These are phyloP conservation scores for Onychostoma macrolepis DNA, from an alignment of 2,113 vertebrate genomes.

Conservation along the genomic window DNA sequence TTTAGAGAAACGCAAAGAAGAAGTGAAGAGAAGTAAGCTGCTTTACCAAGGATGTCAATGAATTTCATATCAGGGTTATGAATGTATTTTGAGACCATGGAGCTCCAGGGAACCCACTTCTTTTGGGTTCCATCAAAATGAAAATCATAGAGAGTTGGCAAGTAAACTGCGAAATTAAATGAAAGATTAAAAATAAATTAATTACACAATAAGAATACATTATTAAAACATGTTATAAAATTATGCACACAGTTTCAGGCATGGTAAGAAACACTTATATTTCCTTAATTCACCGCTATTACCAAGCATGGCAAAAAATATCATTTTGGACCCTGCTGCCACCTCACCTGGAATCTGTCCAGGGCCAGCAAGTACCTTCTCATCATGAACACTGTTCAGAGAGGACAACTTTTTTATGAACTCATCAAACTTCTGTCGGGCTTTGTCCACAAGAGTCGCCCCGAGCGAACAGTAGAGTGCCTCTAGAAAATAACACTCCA, in stretches of 20 bases:
- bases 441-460: constrained; percentile 80
- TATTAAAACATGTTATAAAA: not conserved
- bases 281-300: not conserved
- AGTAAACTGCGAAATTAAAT: constrained; percentile 76
- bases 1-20: constrained; percentile 15
- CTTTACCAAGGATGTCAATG: constrained; percentile 88
- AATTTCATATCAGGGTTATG: constrained; percentile 83
- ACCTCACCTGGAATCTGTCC: constrained; percentile 88
- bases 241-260: not conserved
- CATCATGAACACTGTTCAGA: constrained; percentile 71
- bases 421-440: constrained; percentile 85
- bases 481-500: constrained; percentile 92
- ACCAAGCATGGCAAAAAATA: not conserved
- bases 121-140: constrained; percentile 83
- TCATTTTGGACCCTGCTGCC: not conserved
- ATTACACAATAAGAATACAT: not conserved
- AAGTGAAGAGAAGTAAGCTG: not conserved
- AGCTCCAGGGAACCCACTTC: constrained; percentile 89
- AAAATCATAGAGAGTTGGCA: constrained; percentile 90
- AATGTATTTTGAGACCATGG: constrained; percentile 84
- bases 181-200: not conserved
- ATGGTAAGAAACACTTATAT: not conserved
- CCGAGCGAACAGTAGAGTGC: constrained; percentile 92
- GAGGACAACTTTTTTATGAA: constrained; percentile 82
- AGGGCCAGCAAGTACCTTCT: constrained; percentile 77